Evolutionary conservation across 2,113 vertebrate species (phyloP).

Genomic region (Passer domesticus): DNA sequence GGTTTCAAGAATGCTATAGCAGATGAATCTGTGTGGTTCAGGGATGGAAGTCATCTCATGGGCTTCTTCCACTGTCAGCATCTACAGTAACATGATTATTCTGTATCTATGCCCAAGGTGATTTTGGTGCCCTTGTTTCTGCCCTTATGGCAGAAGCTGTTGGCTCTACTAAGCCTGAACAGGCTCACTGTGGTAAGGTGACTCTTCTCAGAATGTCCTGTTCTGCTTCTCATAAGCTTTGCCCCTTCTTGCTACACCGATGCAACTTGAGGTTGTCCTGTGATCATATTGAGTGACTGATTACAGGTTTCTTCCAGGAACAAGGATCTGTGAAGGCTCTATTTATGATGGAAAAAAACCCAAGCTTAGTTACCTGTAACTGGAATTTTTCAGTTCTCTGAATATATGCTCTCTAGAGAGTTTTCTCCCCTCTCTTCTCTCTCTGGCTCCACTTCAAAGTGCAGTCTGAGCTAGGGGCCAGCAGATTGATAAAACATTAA

Average conservation of each 20-base stretch:
- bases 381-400: not conserved
- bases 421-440: not conserved
- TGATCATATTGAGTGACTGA: not conserved
- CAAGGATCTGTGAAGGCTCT: not conserved
- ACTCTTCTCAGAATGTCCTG: not conserved
- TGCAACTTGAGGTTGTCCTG: not conserved
- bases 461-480: conserved; percentile 23
- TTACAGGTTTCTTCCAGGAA: not conserved
- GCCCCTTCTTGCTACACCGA: not conserved
- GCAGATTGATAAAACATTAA: not conserved
- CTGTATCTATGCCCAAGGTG: not conserved
- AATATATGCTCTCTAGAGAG: not conserved
- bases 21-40: not conserved
- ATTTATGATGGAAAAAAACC: not conserved
- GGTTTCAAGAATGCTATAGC: not conserved
- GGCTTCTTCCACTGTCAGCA: not conserved
- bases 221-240: not conserved
- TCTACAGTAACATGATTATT: not conserved
- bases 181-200: not conserved
- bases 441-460: conserved; percentile 20
- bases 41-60: not conserved
- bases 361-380: not conserved
- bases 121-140: not conserved
- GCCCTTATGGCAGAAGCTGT: not conserved
- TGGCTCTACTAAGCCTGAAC: not conserved